phyloP scores from a whole-genome alignment of 2,797 vertebrate genomes.

The Myripristis jacobus region DNA sequence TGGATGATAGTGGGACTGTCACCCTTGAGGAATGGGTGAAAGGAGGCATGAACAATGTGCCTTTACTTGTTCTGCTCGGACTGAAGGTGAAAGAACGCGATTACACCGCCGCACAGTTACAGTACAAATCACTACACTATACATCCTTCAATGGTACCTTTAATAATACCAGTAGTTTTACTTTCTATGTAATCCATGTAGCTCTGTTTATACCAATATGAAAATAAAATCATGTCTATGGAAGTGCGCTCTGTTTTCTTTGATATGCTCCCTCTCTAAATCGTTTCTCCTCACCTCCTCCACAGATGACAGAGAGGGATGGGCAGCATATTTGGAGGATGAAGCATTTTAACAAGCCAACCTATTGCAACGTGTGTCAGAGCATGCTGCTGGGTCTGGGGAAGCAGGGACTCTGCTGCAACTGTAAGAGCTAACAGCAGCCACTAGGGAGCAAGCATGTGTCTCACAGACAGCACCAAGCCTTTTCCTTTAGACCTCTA shows the following conservation, averaged over 20 bases:
- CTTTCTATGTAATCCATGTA: too few species aligned
- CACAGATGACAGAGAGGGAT: constrained; percentile 88
- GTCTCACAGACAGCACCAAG: not conserved
- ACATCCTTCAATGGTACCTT: not conserved
- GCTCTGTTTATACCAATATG: not conserved
- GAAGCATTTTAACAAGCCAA: constrained; percentile 90
- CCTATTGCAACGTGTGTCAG: constrained; percentile 90
- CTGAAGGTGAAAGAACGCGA: constrained; percentile 82
- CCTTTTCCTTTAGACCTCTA: not conserved
- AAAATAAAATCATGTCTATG: too few species aligned
- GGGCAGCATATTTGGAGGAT: constrained; percentile 92
- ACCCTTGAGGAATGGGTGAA: constrained; percentile 91
- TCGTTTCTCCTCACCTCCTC: not conserved
- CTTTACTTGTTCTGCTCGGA: constrained; percentile 91
- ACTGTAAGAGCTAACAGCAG: constrained; percentile 79
- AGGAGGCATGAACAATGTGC: constrained; percentile 92
- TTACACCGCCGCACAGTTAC: not conserved
- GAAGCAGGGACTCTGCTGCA: constrained; percentile 92
- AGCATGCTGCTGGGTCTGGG: constrained; percentile 87
- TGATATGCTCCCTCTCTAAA: not conserved
- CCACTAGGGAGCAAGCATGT: constrained; percentile 64
- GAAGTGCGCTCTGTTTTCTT: not conserved
- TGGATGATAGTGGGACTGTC: constrained; percentile 88
- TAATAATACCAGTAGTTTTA: too few species aligned
- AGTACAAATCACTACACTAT: not conserved